These are phyloP conservation scores for Scrobipalpa atriplicella DNA, from an alignment of 2,888 invertebrate genomes.

Conservation along the genomic window DNA sequence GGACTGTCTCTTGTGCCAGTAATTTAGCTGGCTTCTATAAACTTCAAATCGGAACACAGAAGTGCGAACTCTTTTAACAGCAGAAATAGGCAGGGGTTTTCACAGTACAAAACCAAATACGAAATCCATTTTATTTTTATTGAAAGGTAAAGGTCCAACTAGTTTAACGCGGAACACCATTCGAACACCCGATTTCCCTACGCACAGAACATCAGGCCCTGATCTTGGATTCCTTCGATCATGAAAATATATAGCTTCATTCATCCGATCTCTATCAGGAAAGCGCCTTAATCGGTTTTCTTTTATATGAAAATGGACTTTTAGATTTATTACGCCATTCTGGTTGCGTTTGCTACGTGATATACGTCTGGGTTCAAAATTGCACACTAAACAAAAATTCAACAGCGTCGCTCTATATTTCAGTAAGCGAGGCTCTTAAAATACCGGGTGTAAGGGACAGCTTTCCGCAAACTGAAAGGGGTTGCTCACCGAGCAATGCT, in stretches of 20 bases:
- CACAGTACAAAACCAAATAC: no score
- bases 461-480: no score
- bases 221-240: slow-evolving; percentile 79
- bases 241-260: slow-evolving; percentile 82
- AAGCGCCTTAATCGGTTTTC: slow-evolving; percentile 82
- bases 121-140: no score
- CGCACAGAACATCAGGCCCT: slow-evolving; percentile 75
- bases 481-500: no score
- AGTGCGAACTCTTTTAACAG: no score
- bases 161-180: not conserved
- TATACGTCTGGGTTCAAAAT: slow-evolving; percentile 71
- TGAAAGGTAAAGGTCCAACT: slow-evolving; percentile 34
- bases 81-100: no score
- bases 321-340: slow-evolving; percentile 78
- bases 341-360: slow-evolving; percentile 73
- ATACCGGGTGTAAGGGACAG: slow-evolving; percentile 34
- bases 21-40: no score
- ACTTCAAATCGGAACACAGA: no score
- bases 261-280: slow-evolving; percentile 78
- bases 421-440: slow-evolving; percentile 57
- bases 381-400: slow-evolving; percentile 76
- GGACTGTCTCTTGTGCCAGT: no score
- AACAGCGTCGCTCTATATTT: slow-evolving; percentile 68
- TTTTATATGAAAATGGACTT: slow-evolving; percentile 81
- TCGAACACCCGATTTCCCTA: slow-evolving; percentile 69